Evolutionary conservation across 2,797 vertebrate species (phyloP).

Genomic region (Rhodeus uyekii): DNA sequence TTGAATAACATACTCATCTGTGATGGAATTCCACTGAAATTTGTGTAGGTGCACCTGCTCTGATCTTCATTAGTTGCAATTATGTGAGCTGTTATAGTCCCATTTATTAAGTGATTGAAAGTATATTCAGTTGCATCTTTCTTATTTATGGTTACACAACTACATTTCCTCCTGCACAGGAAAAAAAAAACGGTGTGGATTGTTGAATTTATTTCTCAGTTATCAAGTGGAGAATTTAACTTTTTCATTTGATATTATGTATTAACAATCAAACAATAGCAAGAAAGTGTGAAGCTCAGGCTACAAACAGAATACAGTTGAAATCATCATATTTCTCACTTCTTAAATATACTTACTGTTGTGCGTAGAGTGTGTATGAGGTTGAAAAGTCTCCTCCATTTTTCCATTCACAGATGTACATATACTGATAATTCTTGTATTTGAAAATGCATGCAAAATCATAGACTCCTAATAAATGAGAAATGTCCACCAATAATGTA

Average conservation of each 20-base stretch:
- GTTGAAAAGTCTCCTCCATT: conserved; percentile 43
- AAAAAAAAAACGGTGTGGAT: conserved; percentile 7
- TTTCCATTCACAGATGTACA: conserved; percentile 66
- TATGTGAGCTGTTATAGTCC: conserved; percentile 52
- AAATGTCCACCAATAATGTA: not conserved
- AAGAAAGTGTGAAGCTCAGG: not conserved
- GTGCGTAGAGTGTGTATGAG: conserved; percentile 50
- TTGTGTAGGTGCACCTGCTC: conserved; percentile 60
- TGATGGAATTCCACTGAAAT: conserved; percentile 56
- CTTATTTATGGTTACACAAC: not conserved
- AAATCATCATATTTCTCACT: not conserved
- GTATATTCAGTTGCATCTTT: not conserved
- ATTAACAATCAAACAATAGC: not conserved
- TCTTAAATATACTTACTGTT: conserved; percentile 42
- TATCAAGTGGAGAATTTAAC: not conserved
- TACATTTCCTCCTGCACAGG: not conserved
- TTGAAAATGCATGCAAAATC: conserved; percentile 72
- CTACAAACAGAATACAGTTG: not conserved
- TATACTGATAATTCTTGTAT: too few species aligned
- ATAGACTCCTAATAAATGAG: conserved; percentile 63
- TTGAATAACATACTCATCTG: conserved; percentile 60
- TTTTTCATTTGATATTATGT: not conserved
- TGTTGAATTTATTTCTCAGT: not conserved
- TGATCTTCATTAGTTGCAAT: conserved; percentile 48
- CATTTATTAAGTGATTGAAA: rapidly evolving